phyloP scores from a whole-genome alignment of 2,888 invertebrate species.

The Dynastes maya region DNA sequence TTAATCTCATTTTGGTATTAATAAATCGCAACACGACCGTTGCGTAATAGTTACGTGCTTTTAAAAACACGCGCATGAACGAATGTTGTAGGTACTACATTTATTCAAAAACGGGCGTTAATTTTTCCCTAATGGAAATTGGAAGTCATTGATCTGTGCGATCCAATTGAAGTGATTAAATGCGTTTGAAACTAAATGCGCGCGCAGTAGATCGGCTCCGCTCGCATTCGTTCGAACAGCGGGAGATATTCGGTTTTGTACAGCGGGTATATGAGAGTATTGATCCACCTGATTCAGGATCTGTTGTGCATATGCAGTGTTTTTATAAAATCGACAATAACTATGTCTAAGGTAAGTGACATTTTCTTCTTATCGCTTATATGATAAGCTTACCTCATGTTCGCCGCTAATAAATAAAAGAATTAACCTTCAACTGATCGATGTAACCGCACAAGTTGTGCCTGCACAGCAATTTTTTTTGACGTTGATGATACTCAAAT shows the following conservation, averaged over 20 bases:
- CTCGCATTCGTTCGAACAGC: slow-evolving; percentile 55
- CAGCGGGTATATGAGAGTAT: slow-evolving; percentile 49
- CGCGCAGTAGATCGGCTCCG: slow-evolving; percentile 50
- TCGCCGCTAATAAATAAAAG: background rate
- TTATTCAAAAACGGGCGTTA: slow-evolving; percentile 31
- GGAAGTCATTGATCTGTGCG: slow-evolving; percentile 45
- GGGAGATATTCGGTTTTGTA: slow-evolving; percentile 55
- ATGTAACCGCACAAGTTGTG: background rate
- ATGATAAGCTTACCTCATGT: background rate
- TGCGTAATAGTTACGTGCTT: no score
- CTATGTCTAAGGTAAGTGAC: slow-evolving; percentile 55
- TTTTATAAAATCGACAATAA: slow-evolving; percentile 48
- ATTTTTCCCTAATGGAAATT: slow-evolving; percentile 25
- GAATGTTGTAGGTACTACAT: no score
- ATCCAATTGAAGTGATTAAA: slow-evolving; percentile 50
- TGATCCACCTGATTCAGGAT: slow-evolving; percentile 55
- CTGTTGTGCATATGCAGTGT: slow-evolving; percentile 50
- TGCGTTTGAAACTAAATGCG: slow-evolving; percentile 50
- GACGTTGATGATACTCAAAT: background rate
- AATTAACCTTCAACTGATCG: background rate
- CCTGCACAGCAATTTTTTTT: background rate
- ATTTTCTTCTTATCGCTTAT: slow-evolving; percentile 4
- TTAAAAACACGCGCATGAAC: no score
- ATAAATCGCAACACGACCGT: no score
- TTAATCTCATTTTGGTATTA: no score